Percentiles rank a stretch among this genome's conserved stretches.
Evolutionary conservation across 1,140 invertebrate genomes (phyloP).

Genomic region (Ceratosolen solmsi): DNA sequence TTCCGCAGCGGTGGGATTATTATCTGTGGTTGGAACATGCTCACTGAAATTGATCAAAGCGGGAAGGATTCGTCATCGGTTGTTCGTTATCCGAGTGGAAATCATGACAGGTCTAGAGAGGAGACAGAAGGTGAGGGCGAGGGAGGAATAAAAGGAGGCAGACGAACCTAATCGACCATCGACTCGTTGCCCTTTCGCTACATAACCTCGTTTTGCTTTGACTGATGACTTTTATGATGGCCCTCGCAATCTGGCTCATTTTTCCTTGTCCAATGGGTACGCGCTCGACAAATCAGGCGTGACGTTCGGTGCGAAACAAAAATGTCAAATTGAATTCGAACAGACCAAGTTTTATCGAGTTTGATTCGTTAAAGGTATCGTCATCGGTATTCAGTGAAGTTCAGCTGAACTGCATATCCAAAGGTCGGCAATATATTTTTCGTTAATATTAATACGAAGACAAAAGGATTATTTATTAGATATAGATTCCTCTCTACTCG

Average conservation of each 20-base stretch:
- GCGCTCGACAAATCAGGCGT: not conserved
- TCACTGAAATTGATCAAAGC: slow-evolving; percentile 43
- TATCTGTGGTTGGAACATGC: slow-evolving; percentile 2
- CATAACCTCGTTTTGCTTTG: slow-evolving; percentile 45
- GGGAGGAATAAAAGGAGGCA: not conserved
- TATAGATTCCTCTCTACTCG: too few species aligned
- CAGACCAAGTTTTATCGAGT: not conserved
- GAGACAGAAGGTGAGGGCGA: not conserved
- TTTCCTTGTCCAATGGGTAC: slow-evolving; percentile 13
- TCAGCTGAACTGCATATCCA: not conserved
- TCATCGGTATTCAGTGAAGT: not conserved
- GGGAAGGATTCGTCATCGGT: slow-evolving; percentile 43
- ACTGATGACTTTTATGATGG: slow-evolving; percentile 30
- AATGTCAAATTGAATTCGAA: slow-evolving; percentile 45
- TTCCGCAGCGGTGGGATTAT: not conserved
- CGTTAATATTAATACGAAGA: not conserved
- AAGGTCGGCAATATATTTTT: not conserved
- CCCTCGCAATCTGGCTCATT: slow-evolving; percentile 12
- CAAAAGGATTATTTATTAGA: not conserved
- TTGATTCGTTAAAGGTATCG: slow-evolving; percentile 26
- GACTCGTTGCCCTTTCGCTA: not conserved
- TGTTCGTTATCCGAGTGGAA: slow-evolving; percentile 36
- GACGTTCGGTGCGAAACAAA: slow-evolving; percentile 40
- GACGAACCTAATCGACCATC: slow-evolving; percentile 32
- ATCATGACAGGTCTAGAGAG: slow-evolving; percentile 38